Percentiles rank a stretch among this genome's conserved stretches.
These are phyloP conservation scores for Yponomeuta evonymella DNA, from an alignment of 2,888 invertebrate species.

Conservation along the genomic window DNA sequence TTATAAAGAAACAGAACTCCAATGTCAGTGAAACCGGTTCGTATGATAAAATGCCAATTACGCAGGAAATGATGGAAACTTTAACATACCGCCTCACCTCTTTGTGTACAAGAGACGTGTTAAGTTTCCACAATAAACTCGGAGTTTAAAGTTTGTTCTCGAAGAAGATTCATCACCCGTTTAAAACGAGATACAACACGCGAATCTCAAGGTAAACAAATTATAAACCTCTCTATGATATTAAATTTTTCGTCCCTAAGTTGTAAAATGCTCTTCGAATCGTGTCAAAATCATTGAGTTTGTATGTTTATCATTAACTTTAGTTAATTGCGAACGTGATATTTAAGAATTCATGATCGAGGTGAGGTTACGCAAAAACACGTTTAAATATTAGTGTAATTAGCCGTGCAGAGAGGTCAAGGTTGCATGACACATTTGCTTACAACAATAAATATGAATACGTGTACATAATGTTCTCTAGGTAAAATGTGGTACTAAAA, in stretches of 20 bases:
- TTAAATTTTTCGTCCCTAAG: not conserved
- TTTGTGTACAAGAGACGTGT: conserved; percentile 8
- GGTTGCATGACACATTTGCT: not conserved
- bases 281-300: not conserved
- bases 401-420: not conserved
- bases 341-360: not conserved
- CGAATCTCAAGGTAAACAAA: not conserved
- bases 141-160: not conserved
- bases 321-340: not conserved
- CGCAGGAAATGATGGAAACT: conserved; percentile 8
- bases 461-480: no score
- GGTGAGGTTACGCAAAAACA: not conserved
- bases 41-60: conserved; percentile 15
- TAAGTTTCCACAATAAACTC: conserved; percentile 1
- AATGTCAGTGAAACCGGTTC: conserved; percentile 35
- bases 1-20: conserved; percentile 19
- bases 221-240: not conserved
- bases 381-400: not conserved
- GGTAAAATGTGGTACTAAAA: no score
- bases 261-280: not conserved
- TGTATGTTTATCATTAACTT: not conserved
- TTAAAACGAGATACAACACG: not conserved
- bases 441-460: no score
- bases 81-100: conserved; percentile 4
- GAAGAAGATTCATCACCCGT: not conserved